Evolutionary conservation across 1,140 invertebrate species (phyloP), one percentile per base, ranked within the genome.

Genomic region (Pollicipes pollicipes): DNA sequence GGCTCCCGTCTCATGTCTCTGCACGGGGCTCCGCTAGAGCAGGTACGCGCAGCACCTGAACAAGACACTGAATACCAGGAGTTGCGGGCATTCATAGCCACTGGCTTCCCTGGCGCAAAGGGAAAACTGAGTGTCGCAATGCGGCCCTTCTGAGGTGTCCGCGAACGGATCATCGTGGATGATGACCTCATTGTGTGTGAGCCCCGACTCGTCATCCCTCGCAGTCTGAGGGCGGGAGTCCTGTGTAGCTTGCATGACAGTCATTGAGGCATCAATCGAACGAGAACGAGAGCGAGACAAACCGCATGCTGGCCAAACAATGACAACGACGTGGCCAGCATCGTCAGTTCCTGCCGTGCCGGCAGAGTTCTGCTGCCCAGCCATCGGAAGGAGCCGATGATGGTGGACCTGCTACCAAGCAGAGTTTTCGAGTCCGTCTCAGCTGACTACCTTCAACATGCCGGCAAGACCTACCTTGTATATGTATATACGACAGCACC

Each of bases 361-460:
- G 68, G 71, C 37, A 37, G 70, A 66, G 31, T 28, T 4, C 21
- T 72, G 21, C 31, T 70, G 66, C 71, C 32, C n/a, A 69, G 68
- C 4, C 71, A 72, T 24, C 21, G 24, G 29, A 69, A 69, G n/a
- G 68, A 66, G 70, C 35, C 71, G 35, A 26, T 27, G 31, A 37
- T 72, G 68, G 30, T n/a, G 32, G 68, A 72, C 28, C 45, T 68
- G 13, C 26, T 31, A 17, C 71, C 71, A 21, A 70, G 67, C 37
- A 63, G 45, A 37, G 69, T 66, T 58, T 72, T 69, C 63, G 16
- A 72, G 45, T 64, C 66, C 70, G 70, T 70, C 17, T 70, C 70
- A 31, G 70, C 70, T 31, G 70, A 70, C 24, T 35, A 30, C 13
- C 64, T 69, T 64, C 68, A 66, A 2, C 45, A 70, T 67, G 70